Conservation (phyloP, 2,888 invertebrate species). For the Dinocampus coccinellae region DNA sequence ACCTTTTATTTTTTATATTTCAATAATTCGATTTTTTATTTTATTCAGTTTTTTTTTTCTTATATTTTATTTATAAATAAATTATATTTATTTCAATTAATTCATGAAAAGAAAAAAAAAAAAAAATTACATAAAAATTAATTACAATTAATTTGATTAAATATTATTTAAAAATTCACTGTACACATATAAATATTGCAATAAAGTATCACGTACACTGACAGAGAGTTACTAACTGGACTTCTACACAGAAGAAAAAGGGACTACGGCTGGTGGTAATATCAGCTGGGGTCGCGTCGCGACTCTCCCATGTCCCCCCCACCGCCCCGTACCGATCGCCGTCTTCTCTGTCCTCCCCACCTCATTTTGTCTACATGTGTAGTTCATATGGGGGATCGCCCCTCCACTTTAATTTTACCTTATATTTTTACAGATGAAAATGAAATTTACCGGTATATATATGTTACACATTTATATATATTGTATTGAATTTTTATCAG, state of each 20-base stretch:
- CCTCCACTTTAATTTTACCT: constrained; percentile 7
- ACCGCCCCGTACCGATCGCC: no score
- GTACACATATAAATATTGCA: neutral
- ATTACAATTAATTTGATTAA: constrained; percentile 27
- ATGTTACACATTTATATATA: neutral
- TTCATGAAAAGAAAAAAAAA: no score
- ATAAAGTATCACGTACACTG: neutral
- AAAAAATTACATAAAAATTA: constrained; percentile 27
- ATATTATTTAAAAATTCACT: no score
- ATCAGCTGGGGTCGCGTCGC: constrained; percentile 61
- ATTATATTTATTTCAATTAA: no score
- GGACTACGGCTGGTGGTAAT: constrained; percentile 50
- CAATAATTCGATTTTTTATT: no score
- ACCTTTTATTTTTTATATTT: no score
- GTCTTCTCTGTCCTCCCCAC: no score
- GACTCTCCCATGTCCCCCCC: no score
- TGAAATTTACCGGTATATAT: neutral
- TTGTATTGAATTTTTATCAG: no score
- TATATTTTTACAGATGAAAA: neutral
- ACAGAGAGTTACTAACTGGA: constrained; percentile 44
- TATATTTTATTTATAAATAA: no score
- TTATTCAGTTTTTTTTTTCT: no score
- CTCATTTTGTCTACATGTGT: constrained; percentile 53
- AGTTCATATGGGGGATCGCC: constrained; percentile 55
- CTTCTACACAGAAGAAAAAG: constrained; percentile 32